Evolutionary conservation across 2,797 vertebrate genomes (phyloP).

Genomic region (Amblyraja radiata): DNA sequence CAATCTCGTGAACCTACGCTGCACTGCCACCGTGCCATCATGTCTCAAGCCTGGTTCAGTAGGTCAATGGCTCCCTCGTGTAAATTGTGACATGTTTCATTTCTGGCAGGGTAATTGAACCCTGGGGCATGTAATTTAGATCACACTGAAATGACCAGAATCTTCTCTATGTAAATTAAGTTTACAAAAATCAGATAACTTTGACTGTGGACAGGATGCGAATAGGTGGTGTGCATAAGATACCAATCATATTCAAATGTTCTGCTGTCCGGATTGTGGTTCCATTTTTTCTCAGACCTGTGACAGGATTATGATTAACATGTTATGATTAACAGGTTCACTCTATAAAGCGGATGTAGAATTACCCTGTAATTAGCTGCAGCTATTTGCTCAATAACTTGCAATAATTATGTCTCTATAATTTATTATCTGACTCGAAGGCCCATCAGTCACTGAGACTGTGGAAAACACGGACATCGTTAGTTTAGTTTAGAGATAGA

Average conservation of each 20-base stretch:
- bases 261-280: background rate
- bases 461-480: background rate
- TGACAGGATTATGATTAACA: background rate
- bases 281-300: background rate
- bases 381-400: background rate
- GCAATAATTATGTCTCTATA: background rate
- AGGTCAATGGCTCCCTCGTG: background rate
- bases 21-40: no score
- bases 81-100: background rate
- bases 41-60: background rate
- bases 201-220: background rate
- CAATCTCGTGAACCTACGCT: no score
- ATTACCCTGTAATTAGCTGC: conserved; percentile 4
- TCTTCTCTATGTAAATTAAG: background rate
- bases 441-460: background rate
- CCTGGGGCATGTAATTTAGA: background rate
- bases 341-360: background rate
- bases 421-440: conserved; percentile 15
- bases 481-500: no score
- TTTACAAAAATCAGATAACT: background rate
- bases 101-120: no score
- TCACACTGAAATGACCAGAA: no score
- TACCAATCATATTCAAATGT: background rate
- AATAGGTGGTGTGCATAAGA: background rate
- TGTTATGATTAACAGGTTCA: background rate